Conservation (phyloP, 2,797 vertebrate species). For the Typhlichthys subterraneus region DNA sequence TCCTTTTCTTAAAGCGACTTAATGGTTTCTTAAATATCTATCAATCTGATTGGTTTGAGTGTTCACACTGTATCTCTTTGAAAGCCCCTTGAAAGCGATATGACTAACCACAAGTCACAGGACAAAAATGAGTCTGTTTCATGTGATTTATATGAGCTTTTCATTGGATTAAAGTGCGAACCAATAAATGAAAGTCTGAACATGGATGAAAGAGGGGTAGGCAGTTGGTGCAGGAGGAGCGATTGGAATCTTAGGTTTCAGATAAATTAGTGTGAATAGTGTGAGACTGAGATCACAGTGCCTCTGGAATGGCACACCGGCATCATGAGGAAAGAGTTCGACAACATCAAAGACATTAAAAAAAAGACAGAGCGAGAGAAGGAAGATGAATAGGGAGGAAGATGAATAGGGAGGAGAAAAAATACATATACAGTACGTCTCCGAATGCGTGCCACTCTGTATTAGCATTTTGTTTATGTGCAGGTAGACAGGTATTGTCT, state of each 20-base stretch:
- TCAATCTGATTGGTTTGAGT: slow-evolving; percentile 19
- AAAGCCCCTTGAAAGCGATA: slow-evolving; percentile 15
- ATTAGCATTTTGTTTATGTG: slow-evolving; percentile 73
- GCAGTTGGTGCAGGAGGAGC: slow-evolving; percentile 9
- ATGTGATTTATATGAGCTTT: slow-evolving; percentile 48
- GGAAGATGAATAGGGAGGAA: slow-evolving; percentile 7
- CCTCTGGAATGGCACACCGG: slow-evolving; percentile 29
- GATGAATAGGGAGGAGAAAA: slow-evolving; percentile 18
- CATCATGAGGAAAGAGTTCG: slow-evolving; percentile 16
- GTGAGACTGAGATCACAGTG: slow-evolving; percentile 35
- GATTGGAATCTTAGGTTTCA: slow-evolving; percentile 41
- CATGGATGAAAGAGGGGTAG: slow-evolving; percentile 25
- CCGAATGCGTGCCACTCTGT: slow-evolving; percentile 39
- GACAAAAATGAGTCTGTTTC: slow-evolving; percentile 22
- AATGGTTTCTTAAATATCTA: slow-evolving; percentile 20
- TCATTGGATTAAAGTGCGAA: slow-evolving; percentile 38
- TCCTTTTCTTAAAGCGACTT: slow-evolving; percentile 10
- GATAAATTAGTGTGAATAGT: slow-evolving; percentile 36
- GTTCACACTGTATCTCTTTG: slow-evolving; percentile 16
- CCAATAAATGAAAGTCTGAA: slow-evolving; percentile 21
- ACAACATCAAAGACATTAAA: slow-evolving; percentile 61
- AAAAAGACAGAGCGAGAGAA: slow-evolving; percentile 15
- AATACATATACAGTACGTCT: slow-evolving; percentile 44
- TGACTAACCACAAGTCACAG: slow-evolving; percentile 36
- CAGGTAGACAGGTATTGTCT: slow-evolving; percentile 72